Evolutionary conservation across 2,888 invertebrate species (phyloP), one percentile per base, ranked within the genome.

Genomic region (Eutolmus rufibarbis): DNA sequence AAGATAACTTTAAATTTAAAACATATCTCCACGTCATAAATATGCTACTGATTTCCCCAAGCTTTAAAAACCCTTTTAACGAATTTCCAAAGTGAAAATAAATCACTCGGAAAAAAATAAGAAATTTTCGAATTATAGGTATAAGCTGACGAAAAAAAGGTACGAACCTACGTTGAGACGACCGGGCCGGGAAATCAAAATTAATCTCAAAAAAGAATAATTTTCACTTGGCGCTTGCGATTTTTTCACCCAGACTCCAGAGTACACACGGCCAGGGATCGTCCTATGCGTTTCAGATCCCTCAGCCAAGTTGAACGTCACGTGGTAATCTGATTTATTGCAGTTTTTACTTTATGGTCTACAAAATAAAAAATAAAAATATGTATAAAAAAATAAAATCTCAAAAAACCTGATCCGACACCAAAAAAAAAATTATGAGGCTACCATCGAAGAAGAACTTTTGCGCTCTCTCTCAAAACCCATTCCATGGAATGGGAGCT

Each of bases 311-410:
- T 81, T 56, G 51, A 81, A 81, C 81, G 81, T 81, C 56, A 81
- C 81, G 56, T 56, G 81, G 81, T 81, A 81, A 81, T 56, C 81
- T 81, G 81, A 81, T 81, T 81, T 81, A 81, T 81, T 28, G 51
- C 28, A 81, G 81, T 81, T 56, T 81, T 81, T 81, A 81, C 56
- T 81, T 81, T 81, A 81, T 66, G 23, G 66, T 12, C 66, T 23
- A 8, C 23, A 56, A 81, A 81, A 51, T 34, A 81, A 81, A 81
- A 81, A 14, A 12, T 2, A 81, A 4, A 79, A 31, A 51, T 46
- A 81, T 19, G 56, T 19, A 81, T 0, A 23, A 56, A 57, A 66
- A 40, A 77, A 77, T 77, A 16, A n/a, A 77, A 77, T 66, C 28
- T 9, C 23, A 23, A 66, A 66, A 66, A 66, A 9, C 66, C 66